Evolutionary conservation across 1,140 invertebrate species (phyloP), one percentile per base, ranked within the genome.

Genomic region (Leptopilina clavipes): DNA sequence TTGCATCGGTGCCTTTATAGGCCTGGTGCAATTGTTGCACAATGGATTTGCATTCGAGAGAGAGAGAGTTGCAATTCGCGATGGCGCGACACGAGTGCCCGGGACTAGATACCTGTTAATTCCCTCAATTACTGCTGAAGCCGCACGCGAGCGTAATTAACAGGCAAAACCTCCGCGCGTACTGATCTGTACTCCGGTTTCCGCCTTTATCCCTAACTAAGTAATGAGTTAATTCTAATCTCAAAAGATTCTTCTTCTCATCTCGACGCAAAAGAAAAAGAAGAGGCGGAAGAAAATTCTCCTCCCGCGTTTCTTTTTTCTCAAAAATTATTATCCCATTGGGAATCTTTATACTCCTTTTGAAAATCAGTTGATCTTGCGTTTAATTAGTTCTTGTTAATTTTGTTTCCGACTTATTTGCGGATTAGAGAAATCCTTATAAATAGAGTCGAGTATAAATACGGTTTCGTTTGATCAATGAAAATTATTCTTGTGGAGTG

Each of bases 211-310:
- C 25, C 48, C 75, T 71, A 71, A 70, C 81, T 74, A 48, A 72
- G 77, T 86, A 86, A 87, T 80, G 85, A 85, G 84, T 83, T 86
- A 84, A 87, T 83, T 79, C 79, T 74, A 72, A 65, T 65, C 56
- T n/a, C 22, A 8, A 65, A 6, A 48, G 44, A 18, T 18, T 22
- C n/a, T 59, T 22, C 22, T 22, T 59, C 45, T 48, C 45, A 48
- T 14, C 9, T 3, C 1, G 6, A 31, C 1, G 6, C 1, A 31
- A 31, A 31, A 31, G 25, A 31, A 31, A 6, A 31, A 48, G 10
- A 48, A 48, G 14, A 48, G 14, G 12, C 14, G 10, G 17, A n/a
- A 48, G 12, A 48, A 31, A 31, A 31, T 31, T 31, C n/a, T n/a
- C n/a, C n/a, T n/a, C n/a, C n/a, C n/a, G n/a, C n/a, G n/a, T n/a